Evolutionary conservation across 30 jellyfish, hydroid and myxozoan species (phyloP), one percentile per base, ranked within the genome.

Genomic region (Clytia hemisphaerica): DNA sequence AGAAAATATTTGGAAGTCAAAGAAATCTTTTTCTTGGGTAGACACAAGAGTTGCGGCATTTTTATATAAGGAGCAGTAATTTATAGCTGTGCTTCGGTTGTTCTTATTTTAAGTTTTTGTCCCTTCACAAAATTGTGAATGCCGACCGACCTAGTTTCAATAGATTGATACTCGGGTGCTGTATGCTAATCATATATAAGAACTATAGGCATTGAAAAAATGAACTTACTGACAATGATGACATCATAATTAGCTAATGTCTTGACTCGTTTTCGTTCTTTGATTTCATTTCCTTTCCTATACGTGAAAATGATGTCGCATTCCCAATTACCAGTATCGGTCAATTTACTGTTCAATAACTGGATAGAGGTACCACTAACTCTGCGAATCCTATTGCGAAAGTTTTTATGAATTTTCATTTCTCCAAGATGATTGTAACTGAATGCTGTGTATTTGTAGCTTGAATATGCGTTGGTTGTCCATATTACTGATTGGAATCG

Each of bases 211-310:
- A n/a, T n/a, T 40, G 53, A 40, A 40, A 40, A 10, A 40, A 7
- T 7, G n/a, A 7, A 46, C 60, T 46, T 46, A 46, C 60, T 46
- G 30, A 46, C 60, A 46, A 46, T 30, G 2, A 9, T 2, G 6
- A 46, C 60, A 46, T 46, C 60, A 46, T 46, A 46, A 46, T n/a
- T 30, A 46, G 60, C 60, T 9, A 46, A 46, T n/a, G 24, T 30
- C 2, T 30, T 26, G 3, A 46, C 60, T 2, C 60, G 60, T 9
- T 46, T 4, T 2, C 60, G 60, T n/a, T 26, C 3, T 46, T 3
- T 9, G n/a, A n/a, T n/a, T 30, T 46, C 60, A n/a, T 30, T 30
- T 46, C 25, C 25, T 2, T 26, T 26, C 6, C 30, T 46, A 30
- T n/a, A 3, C 9, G 5, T 26, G 24, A 46, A 46, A 46, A 46